Evolutionary conservation across 2,888 invertebrate genomes (phyloP), one percentile per base, ranked within the genome.

Genomic region (Nemotelus pantherinus): DNA sequence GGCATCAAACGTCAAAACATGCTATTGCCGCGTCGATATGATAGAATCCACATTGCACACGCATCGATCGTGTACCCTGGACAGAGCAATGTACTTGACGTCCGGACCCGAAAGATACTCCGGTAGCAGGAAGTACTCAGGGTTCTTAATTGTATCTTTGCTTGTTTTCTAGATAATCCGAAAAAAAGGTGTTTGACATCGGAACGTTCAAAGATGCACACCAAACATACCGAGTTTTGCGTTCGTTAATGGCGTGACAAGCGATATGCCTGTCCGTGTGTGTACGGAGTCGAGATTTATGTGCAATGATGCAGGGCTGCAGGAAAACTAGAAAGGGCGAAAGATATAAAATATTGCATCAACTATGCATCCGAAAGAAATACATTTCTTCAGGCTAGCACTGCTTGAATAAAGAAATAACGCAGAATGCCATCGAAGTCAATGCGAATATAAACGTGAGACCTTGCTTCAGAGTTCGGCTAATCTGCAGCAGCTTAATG

Each of bases 31-130:
- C 10, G 74, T 63, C 74, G 74, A 47, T 41, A 63, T 74, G 74
- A 74, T 60, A 50, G 48, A 50, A 48, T 60, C 74, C 74, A 74
- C 74, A 74, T 74, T 74, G 70, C 70, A 70, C 67, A 63, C 55
- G 55, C 70, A 53, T 25, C 60, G 39, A 25, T 25, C 25, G 25
- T 25, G 25, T 25, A 25, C 25, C 25, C 25, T 25, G 25, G 25
- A 25, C 25, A 47, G 67, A 48, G 53, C 70, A 70, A 55, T 9
- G 55, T 9, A 41, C 5, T 70, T 53, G 3, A 43, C 9, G 7
- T 43, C 44, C 44, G 53, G 41, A 10, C 55, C 25, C 53, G 43
- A 55, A 53, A 43, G 9, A 53, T 55, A 70, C 43, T 0, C 70
- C 70, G 43, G 70, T 50, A 70, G 70, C 70, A 70, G 70, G 70